Evolutionary conservation across 2,797 vertebrate species (phyloP).

Genomic region (Enteromius fasciolatus): DNA sequence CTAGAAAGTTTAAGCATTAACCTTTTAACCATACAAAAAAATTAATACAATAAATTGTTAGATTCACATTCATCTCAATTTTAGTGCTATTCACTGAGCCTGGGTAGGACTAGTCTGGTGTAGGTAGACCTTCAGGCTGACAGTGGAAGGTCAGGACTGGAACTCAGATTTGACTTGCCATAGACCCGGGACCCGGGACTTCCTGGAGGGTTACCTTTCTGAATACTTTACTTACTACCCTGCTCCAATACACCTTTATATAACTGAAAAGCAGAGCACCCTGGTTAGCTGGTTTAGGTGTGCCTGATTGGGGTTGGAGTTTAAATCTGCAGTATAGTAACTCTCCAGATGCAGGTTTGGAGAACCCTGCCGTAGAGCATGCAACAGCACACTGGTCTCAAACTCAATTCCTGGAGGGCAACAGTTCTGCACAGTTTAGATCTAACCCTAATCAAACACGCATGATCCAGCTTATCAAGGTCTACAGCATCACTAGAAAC

Average conservation of each 20-base stretch:
- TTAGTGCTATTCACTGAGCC: background rate
- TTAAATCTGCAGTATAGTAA: background rate
- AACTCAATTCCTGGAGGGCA: too few species aligned
- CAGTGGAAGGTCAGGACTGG: background rate
- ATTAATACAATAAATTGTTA: background rate
- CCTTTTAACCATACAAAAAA: background rate
- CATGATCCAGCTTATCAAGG: too few species aligned
- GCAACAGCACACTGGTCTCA: too few species aligned
- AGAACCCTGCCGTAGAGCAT: background rate
- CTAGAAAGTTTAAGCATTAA: constrained; percentile 19
- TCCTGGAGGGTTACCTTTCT: background rate
- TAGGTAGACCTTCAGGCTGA: background rate
- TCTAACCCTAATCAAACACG: too few species aligned
- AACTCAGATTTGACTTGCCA: background rate
- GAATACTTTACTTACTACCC: background rate
- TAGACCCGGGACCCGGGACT: background rate
- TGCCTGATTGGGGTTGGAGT: background rate
- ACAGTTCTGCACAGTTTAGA: too few species aligned
- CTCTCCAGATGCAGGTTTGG: background rate
- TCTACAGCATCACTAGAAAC: too few species aligned
- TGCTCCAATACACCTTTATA: background rate
- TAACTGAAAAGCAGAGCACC: background rate
- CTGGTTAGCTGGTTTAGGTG: background rate
- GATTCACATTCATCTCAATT: too few species aligned
- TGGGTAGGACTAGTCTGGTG: background rate